Base-by-base conservation (phyloP, 2,888 invertebrate species). In the Atrina japonica region DNA sequence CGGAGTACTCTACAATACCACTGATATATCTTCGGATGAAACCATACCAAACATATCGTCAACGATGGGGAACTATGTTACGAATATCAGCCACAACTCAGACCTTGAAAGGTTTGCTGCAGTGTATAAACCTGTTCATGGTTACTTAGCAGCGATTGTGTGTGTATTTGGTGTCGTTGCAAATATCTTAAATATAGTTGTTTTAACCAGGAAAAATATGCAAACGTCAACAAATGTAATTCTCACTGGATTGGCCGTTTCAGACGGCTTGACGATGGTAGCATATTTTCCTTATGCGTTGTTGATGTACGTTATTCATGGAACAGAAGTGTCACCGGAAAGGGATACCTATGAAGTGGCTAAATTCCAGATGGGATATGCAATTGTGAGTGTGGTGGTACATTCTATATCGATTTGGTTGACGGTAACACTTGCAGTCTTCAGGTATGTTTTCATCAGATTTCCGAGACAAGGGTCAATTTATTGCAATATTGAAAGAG, bases 371-470 rank as follows among this genome's bases (percentile, higher is more conserved):
- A 85, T 91, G 77, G 95, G 97, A 85, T 97, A 97, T 90, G 96
- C 96, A 43, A 94, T 96, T 85, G 96, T 97, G 89, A 94, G 95
- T 45, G 97, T 97, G 90, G 93, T 95, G 58, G 93, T 95, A 72
- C 96, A 96, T 90, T 97, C 97, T 2, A 96, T 97, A 77, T 96
- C 97, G 2, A 97, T 97, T 80, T 97, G 96, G 94, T 91, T 98
- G 80, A 98, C 98, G 0, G 95, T 98, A 0, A 95, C 96, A 0
- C 91, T 98, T 71, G 98, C 98, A 0, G 94, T 98, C 2, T 98
- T 98, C 96, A 93, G 98, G 7, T 97, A 96, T 88, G 86, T 84
- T 2, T 91, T 90, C 64, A 89, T 92, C 50, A 77, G 82, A 6
- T 88, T 85, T 88, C 97, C 97, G 0, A 95, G 95, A 78, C 93